Conservation (phyloP, 2,888 invertebrate genomes). For the Drosophila yooni region DNA sequence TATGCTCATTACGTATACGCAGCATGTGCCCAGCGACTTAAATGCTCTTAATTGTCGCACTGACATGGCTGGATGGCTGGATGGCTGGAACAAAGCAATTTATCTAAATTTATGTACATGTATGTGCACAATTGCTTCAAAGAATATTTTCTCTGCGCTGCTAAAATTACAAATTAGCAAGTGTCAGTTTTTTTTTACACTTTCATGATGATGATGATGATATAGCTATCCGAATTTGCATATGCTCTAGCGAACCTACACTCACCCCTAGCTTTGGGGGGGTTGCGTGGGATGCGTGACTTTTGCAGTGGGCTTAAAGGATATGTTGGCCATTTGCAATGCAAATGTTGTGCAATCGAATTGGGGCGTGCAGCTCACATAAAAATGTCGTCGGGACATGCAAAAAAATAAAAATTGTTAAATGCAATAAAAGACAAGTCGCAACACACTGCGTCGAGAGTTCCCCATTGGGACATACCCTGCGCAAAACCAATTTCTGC, state of each 20-base stretch:
- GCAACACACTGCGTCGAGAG: not conserved
- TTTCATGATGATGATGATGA: slow-evolving; percentile 30
- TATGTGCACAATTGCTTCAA: slow-evolving; percentile 42
- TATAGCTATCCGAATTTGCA: slow-evolving; percentile 41
- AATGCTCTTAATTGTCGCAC: slow-evolving; percentile 64
- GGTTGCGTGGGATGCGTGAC: slow-evolving; percentile 41
- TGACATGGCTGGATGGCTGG: slow-evolving; percentile 19
- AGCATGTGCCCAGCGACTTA: slow-evolving; percentile 38
- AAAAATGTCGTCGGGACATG: slow-evolving; percentile 30
- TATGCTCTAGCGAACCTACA: slow-evolving; percentile 6
- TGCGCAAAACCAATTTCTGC: not conserved
- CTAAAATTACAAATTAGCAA: slow-evolving; percentile 58
- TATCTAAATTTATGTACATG: slow-evolving; percentile 68
- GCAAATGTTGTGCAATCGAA: slow-evolving; percentile 65
- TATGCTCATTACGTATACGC: slow-evolving; percentile 61
- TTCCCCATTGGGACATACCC: not conserved
- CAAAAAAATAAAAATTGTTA: slow-evolving; percentile 4
- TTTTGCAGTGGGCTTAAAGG: slow-evolving; percentile 46
- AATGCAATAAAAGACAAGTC: slow-evolving; percentile 14
- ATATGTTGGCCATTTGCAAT: slow-evolving; percentile 74
- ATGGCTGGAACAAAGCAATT: slow-evolving; percentile 66
- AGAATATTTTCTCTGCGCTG: slow-evolving; percentile 22
- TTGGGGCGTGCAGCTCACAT: slow-evolving; percentile 39
- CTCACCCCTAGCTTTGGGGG: slow-evolving; percentile 6
- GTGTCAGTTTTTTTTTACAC: slow-evolving; percentile 14